These are phyloP conservation scores for Anthopleura xanthogrammica DNA, from an alignment of 92 coral and sea anemone species.

Conservation along the genomic window DNA sequence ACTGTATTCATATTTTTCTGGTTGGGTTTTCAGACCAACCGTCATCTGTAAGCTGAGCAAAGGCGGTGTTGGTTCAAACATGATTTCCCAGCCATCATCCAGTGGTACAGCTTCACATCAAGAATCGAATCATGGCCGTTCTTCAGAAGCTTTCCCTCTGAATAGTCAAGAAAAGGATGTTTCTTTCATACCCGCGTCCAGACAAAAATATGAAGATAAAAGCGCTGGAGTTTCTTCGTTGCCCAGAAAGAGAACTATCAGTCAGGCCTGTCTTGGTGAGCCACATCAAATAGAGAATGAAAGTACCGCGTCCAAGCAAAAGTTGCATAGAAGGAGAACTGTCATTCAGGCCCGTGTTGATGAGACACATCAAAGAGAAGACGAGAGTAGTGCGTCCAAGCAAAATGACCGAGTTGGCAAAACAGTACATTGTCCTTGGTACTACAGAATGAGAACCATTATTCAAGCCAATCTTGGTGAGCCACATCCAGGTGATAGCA, in stretches of 20 bases:
- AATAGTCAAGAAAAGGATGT: not conserved
- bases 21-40: not conserved
- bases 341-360: no score
- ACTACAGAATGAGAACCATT: no score
- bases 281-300: not conserved
- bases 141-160: not conserved
- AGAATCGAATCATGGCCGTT: not conserved
- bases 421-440: no score
- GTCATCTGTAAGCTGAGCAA: not conserved
- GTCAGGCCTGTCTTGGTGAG: not conserved
- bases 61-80: not conserved
- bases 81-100: not conserved
- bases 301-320: not conserved
- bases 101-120: not conserved
- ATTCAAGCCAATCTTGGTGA: no score
- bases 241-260: not conserved
- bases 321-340: not conserved
- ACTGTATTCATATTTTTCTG: no score
- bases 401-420: no score
- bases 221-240: not conserved
- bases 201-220: not conserved
- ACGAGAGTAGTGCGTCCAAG: no score
- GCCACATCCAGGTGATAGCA: no score
- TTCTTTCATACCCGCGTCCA: not conserved
- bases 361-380: no score